Evolutionary conservation across 2,113 vertebrate species (phyloP).

Genomic region (Bos javanicus): DNA sequence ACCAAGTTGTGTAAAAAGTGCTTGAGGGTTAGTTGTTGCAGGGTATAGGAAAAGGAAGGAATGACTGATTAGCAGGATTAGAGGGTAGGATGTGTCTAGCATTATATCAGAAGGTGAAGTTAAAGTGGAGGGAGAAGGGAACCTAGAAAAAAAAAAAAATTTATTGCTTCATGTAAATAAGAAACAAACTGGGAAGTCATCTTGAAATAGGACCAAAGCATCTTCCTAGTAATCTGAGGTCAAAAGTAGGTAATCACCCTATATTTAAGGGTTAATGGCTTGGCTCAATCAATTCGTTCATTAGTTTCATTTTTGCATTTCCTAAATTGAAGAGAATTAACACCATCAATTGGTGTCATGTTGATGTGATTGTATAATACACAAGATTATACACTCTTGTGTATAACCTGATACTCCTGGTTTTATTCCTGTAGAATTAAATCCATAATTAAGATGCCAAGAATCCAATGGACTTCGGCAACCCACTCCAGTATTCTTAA

Average conservation of each 20-base stretch:
- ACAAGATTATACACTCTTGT: background rate
- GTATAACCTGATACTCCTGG: background rate
- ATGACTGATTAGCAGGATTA: background rate
- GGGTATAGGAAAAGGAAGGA: background rate
- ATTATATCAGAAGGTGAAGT: background rate
- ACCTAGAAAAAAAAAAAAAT: background rate
- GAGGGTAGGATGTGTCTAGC: background rate
- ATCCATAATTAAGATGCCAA: background rate
- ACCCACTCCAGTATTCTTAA: background rate
- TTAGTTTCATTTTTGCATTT: background rate
- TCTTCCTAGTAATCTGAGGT: background rate
- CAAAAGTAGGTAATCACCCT: background rate
- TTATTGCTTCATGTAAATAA: background rate
- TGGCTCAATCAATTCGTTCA: background rate
- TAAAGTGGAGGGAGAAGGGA: background rate
- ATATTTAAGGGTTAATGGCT: background rate
- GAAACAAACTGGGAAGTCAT: background rate
- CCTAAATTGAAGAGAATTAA: background rate
- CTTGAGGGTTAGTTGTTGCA: background rate
- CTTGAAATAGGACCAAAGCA: background rate
- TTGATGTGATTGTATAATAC: too few relatives aligned
- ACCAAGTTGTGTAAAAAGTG: background rate
- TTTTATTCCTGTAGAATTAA: background rate
- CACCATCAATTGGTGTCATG: background rate
- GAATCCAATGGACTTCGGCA: background rate